Conservation (phyloP, 2,888 invertebrate species). For the Melanophora roralis region DNA sequence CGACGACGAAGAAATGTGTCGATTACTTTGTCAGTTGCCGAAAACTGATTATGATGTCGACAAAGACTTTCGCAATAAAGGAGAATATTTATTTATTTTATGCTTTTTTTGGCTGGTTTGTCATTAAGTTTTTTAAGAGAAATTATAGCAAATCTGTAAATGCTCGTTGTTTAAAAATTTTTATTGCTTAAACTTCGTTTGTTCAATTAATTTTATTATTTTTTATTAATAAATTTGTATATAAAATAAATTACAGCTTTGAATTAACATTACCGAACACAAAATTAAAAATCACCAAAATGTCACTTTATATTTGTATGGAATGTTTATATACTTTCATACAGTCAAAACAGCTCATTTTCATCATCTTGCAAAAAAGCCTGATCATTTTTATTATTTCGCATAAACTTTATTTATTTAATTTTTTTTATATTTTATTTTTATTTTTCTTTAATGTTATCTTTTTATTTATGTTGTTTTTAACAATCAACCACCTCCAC, state of each 20-base stretch:
- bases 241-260: constrained; percentile 51
- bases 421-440: constrained; percentile 55
- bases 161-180: no score
- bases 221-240: not conserved
- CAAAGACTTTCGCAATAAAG: no score
- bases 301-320: constrained; percentile 16
- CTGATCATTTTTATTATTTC: constrained; percentile 16
- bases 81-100: no score
- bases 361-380: constrained; percentile 63
- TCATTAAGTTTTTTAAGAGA: no score
- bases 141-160: no score
- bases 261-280: constrained; percentile 34
- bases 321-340: not conserved
- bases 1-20: no score
- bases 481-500: constrained; percentile 16
- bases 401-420: constrained; percentile 40
- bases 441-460: constrained; percentile 62
- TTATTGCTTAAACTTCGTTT: no score
- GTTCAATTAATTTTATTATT: no score
- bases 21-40: no score
- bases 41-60: no score
- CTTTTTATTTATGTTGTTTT: no score
- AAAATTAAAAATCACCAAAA: constrained; percentile 21
- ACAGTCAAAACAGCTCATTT: constrained; percentile 62
- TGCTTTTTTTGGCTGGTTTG: no score